Evolutionary conservation across 2,888 invertebrate species (phyloP).

Genomic region (Gari tellinella): DNA sequence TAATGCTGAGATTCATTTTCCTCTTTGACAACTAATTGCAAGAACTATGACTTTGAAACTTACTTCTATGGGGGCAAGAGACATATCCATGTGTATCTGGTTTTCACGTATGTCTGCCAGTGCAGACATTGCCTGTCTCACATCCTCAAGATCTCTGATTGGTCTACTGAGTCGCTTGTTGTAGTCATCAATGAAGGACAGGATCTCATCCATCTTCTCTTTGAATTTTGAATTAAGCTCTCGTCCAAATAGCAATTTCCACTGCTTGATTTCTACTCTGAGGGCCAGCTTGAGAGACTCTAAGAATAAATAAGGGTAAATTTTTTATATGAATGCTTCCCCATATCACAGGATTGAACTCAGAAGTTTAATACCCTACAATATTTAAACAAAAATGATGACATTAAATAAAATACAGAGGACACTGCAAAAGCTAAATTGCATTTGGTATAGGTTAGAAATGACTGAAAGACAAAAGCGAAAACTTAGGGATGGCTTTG

Average conservation of each 20-base stretch:
- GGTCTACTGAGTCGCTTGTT: constrained; percentile 88
- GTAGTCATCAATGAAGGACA: constrained; percentile 91
- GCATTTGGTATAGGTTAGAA: too few relatives aligned
- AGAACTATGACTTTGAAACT: too few relatives aligned
- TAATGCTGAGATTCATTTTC: too few relatives aligned
- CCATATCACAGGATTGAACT: too few relatives aligned
- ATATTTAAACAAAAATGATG: too few relatives aligned
- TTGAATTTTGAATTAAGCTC: constrained; percentile 89
- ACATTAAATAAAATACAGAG: too few relatives aligned
- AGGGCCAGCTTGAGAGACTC: constrained; percentile 85
- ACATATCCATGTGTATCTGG: constrained; percentile 89
- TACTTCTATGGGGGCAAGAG: constrained; percentile 88
- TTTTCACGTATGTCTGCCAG: constrained; percentile 90
- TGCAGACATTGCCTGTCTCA: constrained; percentile 91
- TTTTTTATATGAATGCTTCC: too few relatives aligned
- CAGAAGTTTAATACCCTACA: too few relatives aligned
- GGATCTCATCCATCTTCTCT: constrained; percentile 89
- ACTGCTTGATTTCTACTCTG: constrained; percentile 90
- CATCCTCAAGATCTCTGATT: constrained; percentile 88
- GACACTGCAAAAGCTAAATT: too few relatives aligned
- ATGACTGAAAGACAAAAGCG: too few relatives aligned
- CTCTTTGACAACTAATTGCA: too few relatives aligned
- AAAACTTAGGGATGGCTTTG: too few relatives aligned
- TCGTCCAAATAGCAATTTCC: constrained; percentile 91
- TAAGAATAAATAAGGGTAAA: constrained; percentile 55